These are phyloP conservation scores for Sphecodes monilicornis DNA, from an alignment of 2,888 invertebrate genomes.

Conservation along the genomic window DNA sequence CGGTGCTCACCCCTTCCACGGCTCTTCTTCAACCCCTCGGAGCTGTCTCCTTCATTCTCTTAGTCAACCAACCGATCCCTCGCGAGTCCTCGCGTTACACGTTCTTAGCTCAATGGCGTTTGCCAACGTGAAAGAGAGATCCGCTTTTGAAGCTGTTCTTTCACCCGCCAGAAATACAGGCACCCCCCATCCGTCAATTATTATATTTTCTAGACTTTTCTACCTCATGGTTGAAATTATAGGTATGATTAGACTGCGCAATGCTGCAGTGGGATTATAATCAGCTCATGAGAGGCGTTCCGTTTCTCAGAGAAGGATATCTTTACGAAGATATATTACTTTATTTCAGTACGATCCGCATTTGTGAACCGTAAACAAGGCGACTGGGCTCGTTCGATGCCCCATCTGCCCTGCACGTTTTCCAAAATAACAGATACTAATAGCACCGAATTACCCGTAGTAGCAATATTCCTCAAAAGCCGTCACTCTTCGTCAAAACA, in stretches of 20 bases:
- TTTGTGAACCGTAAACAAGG: too few species aligned
- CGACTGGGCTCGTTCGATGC: too few species aligned
- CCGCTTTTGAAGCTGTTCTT: constrained; percentile 13
- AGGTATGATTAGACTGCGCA: background rate
- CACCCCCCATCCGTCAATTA: background rate
- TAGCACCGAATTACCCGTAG: too few species aligned
- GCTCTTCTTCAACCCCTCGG: constrained; percentile 67
- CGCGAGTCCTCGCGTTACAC: constrained; percentile 54
- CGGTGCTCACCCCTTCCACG: constrained; percentile 60
- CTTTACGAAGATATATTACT: too few species aligned
- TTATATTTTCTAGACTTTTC: background rate
- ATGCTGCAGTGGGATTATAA: background rate
- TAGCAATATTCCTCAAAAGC: too few species aligned
- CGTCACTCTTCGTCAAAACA: too few species aligned
- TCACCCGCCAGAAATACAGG: background rate
- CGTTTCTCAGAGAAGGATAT: too few species aligned
- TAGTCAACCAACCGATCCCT: constrained; percentile 73
- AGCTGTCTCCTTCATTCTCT: constrained; percentile 76
- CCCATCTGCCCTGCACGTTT: too few species aligned
- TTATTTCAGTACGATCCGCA: too few species aligned
- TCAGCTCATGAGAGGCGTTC: too few species aligned
- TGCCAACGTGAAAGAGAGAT: constrained; percentile 9
- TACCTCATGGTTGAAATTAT: background rate
- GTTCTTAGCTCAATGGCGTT: constrained; percentile 54
- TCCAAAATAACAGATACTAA: too few species aligned